Base-by-base conservation (phyloP, 2,888 invertebrate genomes). In the Sarcophaga rosellei region DNA sequence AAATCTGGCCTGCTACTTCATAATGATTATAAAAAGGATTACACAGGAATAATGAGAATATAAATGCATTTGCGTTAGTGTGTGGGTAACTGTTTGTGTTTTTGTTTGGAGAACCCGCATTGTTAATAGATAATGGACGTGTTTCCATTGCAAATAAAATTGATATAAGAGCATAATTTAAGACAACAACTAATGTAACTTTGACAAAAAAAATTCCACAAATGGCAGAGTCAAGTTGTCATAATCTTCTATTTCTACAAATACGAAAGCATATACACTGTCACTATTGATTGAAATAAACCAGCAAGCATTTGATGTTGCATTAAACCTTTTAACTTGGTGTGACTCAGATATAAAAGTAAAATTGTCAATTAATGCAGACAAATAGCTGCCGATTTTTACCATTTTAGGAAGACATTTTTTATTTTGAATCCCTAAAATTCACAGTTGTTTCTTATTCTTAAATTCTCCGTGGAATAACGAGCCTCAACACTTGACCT, bases 151-250 rank as follows among this genome's bases (percentile, higher is more conserved):
- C 65, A 53, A 76, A 76, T 70, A 80, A 44, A 80, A 80, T 77
- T 62, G 23, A 68, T 23, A 78, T 77, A 80, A 84, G 81, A 77
- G n/a, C 35, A 79, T 74, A 15, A 69, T 74, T 35, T 72, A 83
- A 77, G 83, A 74, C 80, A 83, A 86, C 70, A 81, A 63, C 62
- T 62, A 72, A 81, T 84, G 78, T 76, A 77, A 84, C 73, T 74
- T 76, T 78, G 74, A 82, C 84, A 81, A 84, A 85, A 80, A 90
- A 15, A 17, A 12, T 47, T 89, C 91, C 90, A 91, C 92, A 91
- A 91, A 91, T 91, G 91, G 90, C 91, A 91, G 91, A 90, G 90
- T 90, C 87, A 90, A 85, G 68, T 59, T 84, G 47, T 65, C 65
- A 53, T 70, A 61, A 65, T 79, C 45, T 79, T 75, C 1, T 44